Conservation (phyloP, 2,113 vertebrate genomes). For the Lichenostomus cassidix region DNA sequence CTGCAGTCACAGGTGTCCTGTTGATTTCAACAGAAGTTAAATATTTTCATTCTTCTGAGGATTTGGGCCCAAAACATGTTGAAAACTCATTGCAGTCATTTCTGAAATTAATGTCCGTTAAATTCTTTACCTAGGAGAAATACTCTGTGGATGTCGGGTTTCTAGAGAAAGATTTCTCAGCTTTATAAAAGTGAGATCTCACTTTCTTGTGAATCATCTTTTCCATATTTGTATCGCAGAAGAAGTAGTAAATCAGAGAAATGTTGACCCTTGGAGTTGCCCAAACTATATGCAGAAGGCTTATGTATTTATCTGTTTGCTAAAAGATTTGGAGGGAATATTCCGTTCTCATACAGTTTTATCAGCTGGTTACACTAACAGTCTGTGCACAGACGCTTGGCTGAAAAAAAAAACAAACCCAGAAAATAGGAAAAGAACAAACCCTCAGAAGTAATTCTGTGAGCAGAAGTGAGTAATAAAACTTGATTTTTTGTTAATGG, state of each 20-base stretch:
- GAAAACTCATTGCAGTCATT: background rate
- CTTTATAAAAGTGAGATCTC: background rate
- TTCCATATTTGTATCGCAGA: background rate
- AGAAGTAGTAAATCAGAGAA: background rate
- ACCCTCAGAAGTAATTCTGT: background rate
- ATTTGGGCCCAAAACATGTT: background rate
- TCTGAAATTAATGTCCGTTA: background rate
- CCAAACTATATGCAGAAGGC: background rate
- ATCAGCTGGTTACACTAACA: background rate
- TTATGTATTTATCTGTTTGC: background rate
- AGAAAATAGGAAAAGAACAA: background rate
- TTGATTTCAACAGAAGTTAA: background rate
- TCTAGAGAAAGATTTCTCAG: background rate
- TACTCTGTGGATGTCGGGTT: background rate
- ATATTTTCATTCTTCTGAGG: background rate
- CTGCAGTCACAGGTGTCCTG: background rate
- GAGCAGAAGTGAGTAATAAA: background rate
- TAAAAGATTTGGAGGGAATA: background rate
- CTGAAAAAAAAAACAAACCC: background rate
- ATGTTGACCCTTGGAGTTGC: background rate
- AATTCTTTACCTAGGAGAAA: background rate
- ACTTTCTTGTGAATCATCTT: background rate
- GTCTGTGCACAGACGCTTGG: background rate
- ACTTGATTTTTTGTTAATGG: background rate
- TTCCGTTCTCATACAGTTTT: background rate